These are phyloP conservation scores for Drosophila teissieri DNA, from an alignment of 1,140 invertebrate genomes.

Conservation along the genomic window DNA sequence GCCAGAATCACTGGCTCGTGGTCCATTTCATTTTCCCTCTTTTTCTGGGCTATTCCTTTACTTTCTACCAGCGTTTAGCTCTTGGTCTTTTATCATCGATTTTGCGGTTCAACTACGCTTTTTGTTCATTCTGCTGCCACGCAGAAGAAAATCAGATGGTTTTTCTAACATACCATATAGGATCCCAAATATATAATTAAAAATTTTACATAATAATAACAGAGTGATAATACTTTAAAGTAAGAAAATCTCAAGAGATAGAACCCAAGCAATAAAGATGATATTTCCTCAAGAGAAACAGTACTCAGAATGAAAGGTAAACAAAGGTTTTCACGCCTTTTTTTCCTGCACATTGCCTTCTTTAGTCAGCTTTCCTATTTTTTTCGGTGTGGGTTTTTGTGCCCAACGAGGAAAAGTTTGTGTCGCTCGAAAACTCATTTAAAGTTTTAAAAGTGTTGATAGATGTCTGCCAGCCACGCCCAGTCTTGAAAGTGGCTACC, in stretches of 20 bases:
- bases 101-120: slow-evolving; percentile 44
- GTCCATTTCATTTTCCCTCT: slow-evolving; percentile 28
- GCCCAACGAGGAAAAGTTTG: slow-evolving; percentile 52
- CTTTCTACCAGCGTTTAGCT: slow-evolving; percentile 35
- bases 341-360: slow-evolving; percentile 6
- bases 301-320: too few species aligned
- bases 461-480: slow-evolving; percentile 58
- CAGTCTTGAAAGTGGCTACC: slow-evolving; percentile 26
- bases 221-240: too few species aligned
- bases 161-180: too few species aligned
- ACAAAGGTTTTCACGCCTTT: neutral
- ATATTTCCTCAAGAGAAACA: too few species aligned
- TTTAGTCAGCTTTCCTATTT: slow-evolving; percentile 16
- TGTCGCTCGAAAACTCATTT: slow-evolving; percentile 73
- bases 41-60: slow-evolving; percentile 8
- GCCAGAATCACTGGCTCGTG: slow-evolving; percentile 45
- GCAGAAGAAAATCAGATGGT: neutral
- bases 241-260: too few species aligned
- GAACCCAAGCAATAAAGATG: too few species aligned
- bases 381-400: slow-evolving; percentile 51
- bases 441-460: slow-evolving; percentile 79
- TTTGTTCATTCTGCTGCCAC: neutral
- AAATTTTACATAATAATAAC: too few species aligned
- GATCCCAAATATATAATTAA: too few species aligned
- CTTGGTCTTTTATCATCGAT: slow-evolving; percentile 51